These are phyloP conservation scores for Sinocyclocheilus anshuiensis DNA, from an alignment of 2,113 vertebrate species.

Conservation along the genomic window DNA sequence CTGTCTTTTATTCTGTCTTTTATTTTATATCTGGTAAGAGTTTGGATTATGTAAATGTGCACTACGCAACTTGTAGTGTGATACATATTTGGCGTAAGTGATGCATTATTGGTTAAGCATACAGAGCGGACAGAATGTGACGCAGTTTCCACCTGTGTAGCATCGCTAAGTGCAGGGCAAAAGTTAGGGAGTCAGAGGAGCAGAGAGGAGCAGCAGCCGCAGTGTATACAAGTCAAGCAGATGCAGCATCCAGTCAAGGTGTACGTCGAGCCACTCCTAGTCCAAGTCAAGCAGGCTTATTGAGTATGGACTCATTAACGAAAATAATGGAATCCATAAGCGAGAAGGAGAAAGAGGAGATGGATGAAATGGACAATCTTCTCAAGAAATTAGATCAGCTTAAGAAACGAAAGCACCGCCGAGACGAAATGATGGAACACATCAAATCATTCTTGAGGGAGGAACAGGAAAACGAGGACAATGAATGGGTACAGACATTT, in stretches of 20 bases:
- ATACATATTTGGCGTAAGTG: too few species aligned
- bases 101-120: too few species aligned
- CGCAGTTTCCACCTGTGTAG: too few species aligned
- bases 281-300: neutral
- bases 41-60: too few species aligned
- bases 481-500: neutral
- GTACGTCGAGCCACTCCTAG: too few species aligned
- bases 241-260: neutral
- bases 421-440: neutral
- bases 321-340: neutral
- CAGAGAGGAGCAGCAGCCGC: neutral
- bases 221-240: neutral
- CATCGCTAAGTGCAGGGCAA: too few species aligned
- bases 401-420: neutral
- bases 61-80: too few species aligned
- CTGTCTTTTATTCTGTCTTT: too few species aligned
- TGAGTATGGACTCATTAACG: neutral
- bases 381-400: neutral
- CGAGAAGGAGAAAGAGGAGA: neutral
- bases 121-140: too few species aligned
- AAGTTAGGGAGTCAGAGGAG: neutral
- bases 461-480: neutral
- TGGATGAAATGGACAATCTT: neutral
- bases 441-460: neutral
- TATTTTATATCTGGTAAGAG: too few species aligned